These are phyloP conservation scores for Mamestra configurata DNA, from an alignment of 1,140 invertebrate species.

Conservation along the genomic window DNA sequence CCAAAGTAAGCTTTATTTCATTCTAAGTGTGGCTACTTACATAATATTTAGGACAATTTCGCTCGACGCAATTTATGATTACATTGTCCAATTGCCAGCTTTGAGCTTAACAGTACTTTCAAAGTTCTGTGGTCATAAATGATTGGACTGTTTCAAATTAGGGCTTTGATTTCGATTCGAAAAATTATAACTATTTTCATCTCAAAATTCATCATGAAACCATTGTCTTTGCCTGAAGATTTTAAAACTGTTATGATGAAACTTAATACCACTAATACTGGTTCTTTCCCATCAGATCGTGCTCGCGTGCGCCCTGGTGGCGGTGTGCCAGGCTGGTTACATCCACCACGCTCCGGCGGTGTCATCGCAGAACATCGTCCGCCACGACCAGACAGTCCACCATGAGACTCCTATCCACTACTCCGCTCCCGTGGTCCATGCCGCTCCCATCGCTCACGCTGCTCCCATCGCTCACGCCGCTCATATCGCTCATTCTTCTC, in stretches of 20 bases:
- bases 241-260: not conserved
- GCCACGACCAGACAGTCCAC: constrained; percentile 73
- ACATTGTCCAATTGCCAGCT: constrained; percentile 49
- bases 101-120: constrained; percentile 41
- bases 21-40: constrained; percentile 50
- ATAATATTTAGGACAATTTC: constrained; percentile 58
- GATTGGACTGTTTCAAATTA: not conserved
- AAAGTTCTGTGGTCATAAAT: constrained; percentile 31
- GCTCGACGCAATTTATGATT: constrained; percentile 51
- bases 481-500: constrained; percentile 45
- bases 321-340: constrained; percentile 80
- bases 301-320: constrained; percentile 73
- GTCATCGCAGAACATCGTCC: constrained; percentile 81
- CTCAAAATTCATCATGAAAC: not conserved
- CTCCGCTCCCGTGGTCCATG: constrained; percentile 59
- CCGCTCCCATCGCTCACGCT: constrained; percentile 48
- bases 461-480: constrained; percentile 52
- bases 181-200: not conserved
- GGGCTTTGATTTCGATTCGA: not conserved
- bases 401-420: constrained; percentile 76
- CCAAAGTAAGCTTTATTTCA: constrained; percentile 63
- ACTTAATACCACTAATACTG: constrained; percentile 12
- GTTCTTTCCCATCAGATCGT: constrained; percentile 67
- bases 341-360: constrained; percentile 83
- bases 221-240: not conserved